Percentiles rank a stretch among this genome's conserved stretches.
Conservation (phyloP, 2,113 vertebrate genomes). For the Axis porcinus region DNA sequence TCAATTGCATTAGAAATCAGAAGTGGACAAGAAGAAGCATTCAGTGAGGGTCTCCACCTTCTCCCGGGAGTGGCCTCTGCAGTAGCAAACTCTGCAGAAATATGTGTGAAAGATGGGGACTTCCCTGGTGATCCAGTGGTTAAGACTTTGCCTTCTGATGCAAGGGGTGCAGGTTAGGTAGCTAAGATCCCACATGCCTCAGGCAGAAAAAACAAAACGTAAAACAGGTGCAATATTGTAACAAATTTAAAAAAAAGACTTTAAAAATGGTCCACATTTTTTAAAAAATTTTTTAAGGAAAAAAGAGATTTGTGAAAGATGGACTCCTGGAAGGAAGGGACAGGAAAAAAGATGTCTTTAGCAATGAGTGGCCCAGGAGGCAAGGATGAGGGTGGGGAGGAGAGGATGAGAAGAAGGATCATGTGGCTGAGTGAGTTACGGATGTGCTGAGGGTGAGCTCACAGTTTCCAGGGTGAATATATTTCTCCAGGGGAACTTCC, state of each 20-base stretch:
- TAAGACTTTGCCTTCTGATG: neutral
- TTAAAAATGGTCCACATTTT: neutral
- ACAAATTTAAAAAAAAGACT: neutral
- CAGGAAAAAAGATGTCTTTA: neutral
- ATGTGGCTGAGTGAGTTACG: conserved; percentile 16
- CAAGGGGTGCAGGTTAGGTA: neutral
- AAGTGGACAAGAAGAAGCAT: neutral
- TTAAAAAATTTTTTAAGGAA: neutral
- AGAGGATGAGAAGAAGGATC: neutral
- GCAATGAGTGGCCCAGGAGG: neutral
- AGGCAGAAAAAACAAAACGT: neutral
- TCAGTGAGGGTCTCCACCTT: neutral
- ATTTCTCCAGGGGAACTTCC: conserved; percentile 49
- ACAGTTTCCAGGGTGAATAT: conserved; percentile 50
- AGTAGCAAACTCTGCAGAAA: neutral
- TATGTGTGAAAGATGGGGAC: neutral
- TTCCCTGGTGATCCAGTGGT: neutral
- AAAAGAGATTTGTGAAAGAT: neutral
- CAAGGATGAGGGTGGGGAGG: neutral
- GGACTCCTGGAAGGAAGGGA: neutral
- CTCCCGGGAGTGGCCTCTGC: neutral
- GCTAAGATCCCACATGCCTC: neutral
- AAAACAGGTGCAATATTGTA: neutral
- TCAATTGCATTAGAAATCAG: neutral
- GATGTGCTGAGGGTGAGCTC: conserved; percentile 28